A percentile compares a stretch with the other conserved stretches of the same genome.
Conservation (phyloP, 1,140 invertebrate genomes). For the Tribolium madens region DNA sequence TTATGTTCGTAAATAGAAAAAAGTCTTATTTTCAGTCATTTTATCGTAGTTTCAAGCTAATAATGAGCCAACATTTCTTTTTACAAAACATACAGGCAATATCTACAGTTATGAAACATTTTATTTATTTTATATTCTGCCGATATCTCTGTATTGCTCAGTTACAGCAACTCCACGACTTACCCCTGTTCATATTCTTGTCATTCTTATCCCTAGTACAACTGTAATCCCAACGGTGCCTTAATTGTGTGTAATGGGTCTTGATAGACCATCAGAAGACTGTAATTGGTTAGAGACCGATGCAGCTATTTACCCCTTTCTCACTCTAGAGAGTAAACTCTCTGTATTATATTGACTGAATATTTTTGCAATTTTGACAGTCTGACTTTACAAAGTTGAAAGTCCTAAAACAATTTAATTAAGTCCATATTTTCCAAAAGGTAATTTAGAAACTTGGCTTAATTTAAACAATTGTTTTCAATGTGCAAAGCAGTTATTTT, state of each 20-base stretch:
- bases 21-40: not conserved
- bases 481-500: not conserved
- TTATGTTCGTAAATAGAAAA: not conserved
- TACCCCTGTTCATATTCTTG: not conserved
- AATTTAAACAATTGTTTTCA: not conserved
- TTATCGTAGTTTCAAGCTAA: not conserved
- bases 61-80: not conserved
- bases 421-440: too few species aligned
- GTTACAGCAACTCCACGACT: not conserved
- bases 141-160: not conserved
- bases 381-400: too few species aligned
- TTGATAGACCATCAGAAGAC: constrained; percentile 7
- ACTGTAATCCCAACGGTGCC: not conserved
- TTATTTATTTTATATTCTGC: not conserved
- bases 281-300: constrained; percentile 2
- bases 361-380: too few species aligned
- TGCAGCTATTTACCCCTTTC: not conserved
- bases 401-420: not conserved
- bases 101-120: not conserved
- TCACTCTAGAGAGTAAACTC: not conserved
- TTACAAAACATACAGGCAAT: not conserved
- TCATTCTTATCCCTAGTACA: not conserved
- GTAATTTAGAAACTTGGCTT: not conserved
- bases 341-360: too few species aligned
- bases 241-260: constrained; percentile 19